Evolutionary conservation across 2,888 invertebrate genomes (phyloP).

Genomic region (Agriotes lineatus): DNA sequence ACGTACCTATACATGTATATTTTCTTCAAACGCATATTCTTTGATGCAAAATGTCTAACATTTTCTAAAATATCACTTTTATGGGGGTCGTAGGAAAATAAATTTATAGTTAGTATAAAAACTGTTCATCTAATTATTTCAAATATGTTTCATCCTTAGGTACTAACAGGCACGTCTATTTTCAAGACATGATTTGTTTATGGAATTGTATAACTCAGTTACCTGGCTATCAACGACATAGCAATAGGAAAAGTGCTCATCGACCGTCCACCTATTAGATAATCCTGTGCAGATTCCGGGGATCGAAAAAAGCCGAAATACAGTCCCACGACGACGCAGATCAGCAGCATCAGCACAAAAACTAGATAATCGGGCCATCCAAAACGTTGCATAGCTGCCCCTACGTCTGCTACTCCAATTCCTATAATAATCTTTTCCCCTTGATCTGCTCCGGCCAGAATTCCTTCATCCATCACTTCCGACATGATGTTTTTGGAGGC

Average conservation of each 20-base stretch:
- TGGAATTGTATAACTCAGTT: no score
- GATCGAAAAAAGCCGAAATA: constrained; percentile 65
- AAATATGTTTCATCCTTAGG: no score
- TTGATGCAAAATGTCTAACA: no score
- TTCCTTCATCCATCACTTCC: constrained; percentile 49
- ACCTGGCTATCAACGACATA: constrained; percentile 79
- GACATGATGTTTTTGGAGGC: constrained; percentile 47
- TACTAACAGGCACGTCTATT: no score
- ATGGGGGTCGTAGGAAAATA: no score
- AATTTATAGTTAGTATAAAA: no score
- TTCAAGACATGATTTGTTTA: no score
- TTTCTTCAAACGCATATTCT: no score
- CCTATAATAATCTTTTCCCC: constrained; percentile 52
- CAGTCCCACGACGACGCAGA: constrained; percentile 52
- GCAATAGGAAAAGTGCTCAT: constrained; percentile 79
- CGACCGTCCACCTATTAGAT: constrained; percentile 76
- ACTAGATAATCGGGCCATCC: constrained; percentile 40
- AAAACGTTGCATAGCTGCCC: constrained; percentile 38
- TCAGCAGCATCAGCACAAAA: constrained; percentile 63
- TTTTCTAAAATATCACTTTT: no score
- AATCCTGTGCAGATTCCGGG: constrained; percentile 71
- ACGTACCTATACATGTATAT: no score
- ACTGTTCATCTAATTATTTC: no score
- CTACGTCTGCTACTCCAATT: constrained; percentile 30
- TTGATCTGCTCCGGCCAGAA: constrained; percentile 51